Conservation (phyloP, 2,797 vertebrate genomes). For the Pristis pectinata region DNA sequence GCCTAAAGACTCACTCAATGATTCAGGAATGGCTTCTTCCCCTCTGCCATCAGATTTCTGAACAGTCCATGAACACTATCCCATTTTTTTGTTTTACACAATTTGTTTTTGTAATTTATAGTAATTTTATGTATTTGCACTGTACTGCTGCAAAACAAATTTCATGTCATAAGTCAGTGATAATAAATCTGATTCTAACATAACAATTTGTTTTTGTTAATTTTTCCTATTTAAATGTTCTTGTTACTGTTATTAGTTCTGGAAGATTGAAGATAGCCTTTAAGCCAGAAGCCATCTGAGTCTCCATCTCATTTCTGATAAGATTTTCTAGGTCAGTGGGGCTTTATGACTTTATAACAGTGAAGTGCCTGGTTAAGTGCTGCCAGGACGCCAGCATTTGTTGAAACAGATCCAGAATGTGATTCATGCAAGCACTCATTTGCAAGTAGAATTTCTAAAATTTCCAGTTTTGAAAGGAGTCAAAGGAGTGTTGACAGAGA, state of each 20-base stretch:
- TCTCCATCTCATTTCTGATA: not conserved
- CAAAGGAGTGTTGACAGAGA: not conserved
- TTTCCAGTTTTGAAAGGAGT: not conserved
- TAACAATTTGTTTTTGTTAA: not conserved
- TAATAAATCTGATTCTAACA: not conserved
- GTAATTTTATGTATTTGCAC: too few relatives aligned
- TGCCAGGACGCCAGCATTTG: not conserved
- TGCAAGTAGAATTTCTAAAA: not conserved
- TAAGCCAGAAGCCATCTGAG: not conserved
- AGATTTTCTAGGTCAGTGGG: not conserved
- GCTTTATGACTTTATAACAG: constrained; percentile 17
- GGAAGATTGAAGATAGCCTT: not conserved
- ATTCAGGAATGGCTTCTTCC: too few relatives aligned
- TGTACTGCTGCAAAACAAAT: too few relatives aligned
- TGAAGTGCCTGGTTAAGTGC: not conserved
- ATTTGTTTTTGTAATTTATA: too few relatives aligned
- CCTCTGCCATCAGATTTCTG: too few relatives aligned
- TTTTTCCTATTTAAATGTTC: not conserved
- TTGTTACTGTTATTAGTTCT: not conserved
- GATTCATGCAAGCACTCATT: not conserved
- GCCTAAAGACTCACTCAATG: too few relatives aligned
- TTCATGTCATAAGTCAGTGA: too few relatives aligned
- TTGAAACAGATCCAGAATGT: not conserved
- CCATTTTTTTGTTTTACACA: too few relatives aligned
- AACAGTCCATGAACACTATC: too few relatives aligned